phyloP scores from a whole-genome alignment of 2,888 invertebrate genomes.

The Lepidochitona cinerea region DNA sequence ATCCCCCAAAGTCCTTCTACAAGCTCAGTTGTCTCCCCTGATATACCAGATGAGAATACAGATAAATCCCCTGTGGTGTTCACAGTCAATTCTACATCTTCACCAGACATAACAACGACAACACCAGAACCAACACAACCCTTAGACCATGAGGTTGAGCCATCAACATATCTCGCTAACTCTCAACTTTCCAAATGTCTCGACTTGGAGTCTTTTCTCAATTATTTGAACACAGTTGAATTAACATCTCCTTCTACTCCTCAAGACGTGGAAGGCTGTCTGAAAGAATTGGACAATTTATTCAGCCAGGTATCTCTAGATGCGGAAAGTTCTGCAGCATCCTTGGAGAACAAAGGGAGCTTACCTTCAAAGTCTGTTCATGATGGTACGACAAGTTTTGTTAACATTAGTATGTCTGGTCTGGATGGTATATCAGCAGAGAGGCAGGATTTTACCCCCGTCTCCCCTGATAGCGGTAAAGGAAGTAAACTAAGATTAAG shows the following conservation, averaged over 20 bases:
- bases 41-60: not conserved
- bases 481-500: not conserved
- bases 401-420: not conserved
- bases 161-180: not conserved
- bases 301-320: not conserved
- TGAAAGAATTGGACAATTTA: conserved; percentile 1
- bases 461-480: not conserved
- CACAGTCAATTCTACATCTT: not conserved
- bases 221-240: not conserved
- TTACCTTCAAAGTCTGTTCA: not conserved
- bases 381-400: not conserved
- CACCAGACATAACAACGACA: not conserved
- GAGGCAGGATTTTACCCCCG: too few relatives aligned
- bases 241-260: not conserved
- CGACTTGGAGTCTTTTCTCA: not conserved
- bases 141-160: not conserved
- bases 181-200: not conserved
- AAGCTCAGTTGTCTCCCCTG: not conserved
- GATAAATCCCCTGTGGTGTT: not conserved
- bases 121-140: not conserved
- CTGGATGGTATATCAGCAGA: not conserved
- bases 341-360: not conserved
- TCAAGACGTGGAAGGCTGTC: not conserved
- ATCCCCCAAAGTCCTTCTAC: not conserved
- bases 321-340: not conserved